Evolutionary conservation across 2,797 vertebrate genomes (phyloP).

Genomic region (Eulemur coronatus): DNA sequence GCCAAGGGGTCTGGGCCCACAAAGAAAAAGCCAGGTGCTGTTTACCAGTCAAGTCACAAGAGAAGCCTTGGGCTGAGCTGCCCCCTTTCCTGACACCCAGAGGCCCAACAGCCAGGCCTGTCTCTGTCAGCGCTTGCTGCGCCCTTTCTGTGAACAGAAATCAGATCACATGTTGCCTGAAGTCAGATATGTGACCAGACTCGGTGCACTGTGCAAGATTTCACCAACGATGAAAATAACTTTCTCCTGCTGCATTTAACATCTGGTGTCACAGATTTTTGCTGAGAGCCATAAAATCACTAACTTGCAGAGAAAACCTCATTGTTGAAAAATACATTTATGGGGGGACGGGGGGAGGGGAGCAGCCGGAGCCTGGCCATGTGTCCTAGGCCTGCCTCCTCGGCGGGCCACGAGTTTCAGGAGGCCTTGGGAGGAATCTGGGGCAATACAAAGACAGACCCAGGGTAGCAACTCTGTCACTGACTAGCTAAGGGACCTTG

Average conservation of each 20-base stretch:
- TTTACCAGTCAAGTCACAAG: conserved; percentile 47
- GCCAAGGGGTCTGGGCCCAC: not conserved
- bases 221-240: conserved; percentile 77
- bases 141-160: conserved; percentile 61
- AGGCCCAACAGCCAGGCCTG: not conserved
- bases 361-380: conserved; percentile 32
- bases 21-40: conserved; percentile 20
- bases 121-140: not conserved
- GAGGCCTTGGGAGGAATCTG: not conserved
- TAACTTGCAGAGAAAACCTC: conserved; percentile 76
- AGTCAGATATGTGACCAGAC: conserved; percentile 77
- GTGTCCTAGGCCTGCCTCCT: conserved; percentile 9
- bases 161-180: conserved; percentile 72
- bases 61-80: not conserved
- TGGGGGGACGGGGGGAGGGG: not conserved
- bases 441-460: not conserved
- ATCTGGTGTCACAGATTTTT: conserved; percentile 82
- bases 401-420: not conserved
- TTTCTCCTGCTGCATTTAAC: conserved; percentile 79
- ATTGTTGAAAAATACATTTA: conserved; percentile 74
- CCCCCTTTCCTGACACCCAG: not conserved
- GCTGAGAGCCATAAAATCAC: conserved; percentile 81
- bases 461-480: conserved; percentile 9
- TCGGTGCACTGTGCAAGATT: conserved; percentile 64
- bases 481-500: not conserved